phyloP scores from a whole-genome alignment of 1,140 invertebrate genomes.

The Rhynchophorus ferrugineus region DNA sequence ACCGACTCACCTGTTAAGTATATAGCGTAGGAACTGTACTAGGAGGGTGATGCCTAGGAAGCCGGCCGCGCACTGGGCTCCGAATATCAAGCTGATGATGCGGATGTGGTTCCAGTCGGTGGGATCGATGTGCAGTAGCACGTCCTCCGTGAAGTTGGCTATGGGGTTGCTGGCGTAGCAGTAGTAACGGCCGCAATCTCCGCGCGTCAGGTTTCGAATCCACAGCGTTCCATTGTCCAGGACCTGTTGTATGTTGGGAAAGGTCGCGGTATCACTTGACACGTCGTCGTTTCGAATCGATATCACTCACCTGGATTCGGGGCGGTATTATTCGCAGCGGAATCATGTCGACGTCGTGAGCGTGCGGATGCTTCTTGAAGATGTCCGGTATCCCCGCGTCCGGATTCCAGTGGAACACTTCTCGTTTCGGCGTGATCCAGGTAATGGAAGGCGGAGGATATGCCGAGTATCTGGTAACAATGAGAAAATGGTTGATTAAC shows the following conservation, averaged over 20 bases:
- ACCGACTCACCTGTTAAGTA: conserved; percentile 59
- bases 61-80: conserved; percentile 63
- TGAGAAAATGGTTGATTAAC: background rate
- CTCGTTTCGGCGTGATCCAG: conserved; percentile 73
- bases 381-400: conserved; percentile 55
- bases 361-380: conserved; percentile 55
- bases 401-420: conserved; percentile 65
- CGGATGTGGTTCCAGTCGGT: conserved; percentile 74
- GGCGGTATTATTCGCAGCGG: conserved; percentile 45
- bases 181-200: conserved; percentile 80
- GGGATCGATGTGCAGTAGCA: conserved; percentile 71
- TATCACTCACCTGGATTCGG: conserved; percentile 41
- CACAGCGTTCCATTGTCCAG: conserved; percentile 48
- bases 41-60: conserved; percentile 74
- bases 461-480: conserved; percentile 50
- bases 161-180: conserved; percentile 80
- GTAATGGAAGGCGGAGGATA: conserved; percentile 72
- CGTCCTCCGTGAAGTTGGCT: conserved; percentile 63
- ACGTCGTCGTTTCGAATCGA: too few species aligned
- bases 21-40: conserved; percentile 62
- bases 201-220: conserved; percentile 51
- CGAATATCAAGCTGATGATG: conserved; percentile 75
- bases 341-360: conserved; percentile 48
- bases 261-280: too few species aligned
- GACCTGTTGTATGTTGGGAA: conserved; percentile 39